phyloP scores from a whole-genome alignment of 2,113 vertebrate genomes.

The Eclectus roratus region DNA sequence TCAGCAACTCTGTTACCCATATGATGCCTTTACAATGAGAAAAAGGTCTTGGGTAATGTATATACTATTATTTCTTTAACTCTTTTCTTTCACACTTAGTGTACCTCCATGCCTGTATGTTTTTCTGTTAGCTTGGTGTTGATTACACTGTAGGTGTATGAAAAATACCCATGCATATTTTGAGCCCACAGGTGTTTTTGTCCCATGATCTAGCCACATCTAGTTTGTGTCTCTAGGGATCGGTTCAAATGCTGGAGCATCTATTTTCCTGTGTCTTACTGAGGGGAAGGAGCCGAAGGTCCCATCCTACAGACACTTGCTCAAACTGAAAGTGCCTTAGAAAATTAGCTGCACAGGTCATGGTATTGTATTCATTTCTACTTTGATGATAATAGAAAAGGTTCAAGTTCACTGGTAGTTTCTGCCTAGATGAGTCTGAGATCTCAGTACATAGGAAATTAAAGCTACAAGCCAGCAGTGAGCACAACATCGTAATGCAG shows the following conservation, averaged over 20 bases:
- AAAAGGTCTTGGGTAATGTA: not conserved
- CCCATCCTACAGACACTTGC: not conserved
- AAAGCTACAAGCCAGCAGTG: not conserved
- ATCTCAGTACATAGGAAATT: not conserved
- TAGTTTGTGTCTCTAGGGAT: not conserved
- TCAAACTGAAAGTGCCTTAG: not conserved
- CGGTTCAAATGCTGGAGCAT: accelerated
- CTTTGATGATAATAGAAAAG: not conserved
- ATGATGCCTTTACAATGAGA: not conserved
- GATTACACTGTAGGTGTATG: not conserved
- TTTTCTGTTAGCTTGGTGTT: not conserved
- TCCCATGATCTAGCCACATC: not conserved
- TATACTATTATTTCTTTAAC: not conserved
- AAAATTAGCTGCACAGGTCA: not conserved
- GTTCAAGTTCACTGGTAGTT: not conserved
- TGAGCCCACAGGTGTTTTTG: accelerated
- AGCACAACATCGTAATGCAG: not conserved
- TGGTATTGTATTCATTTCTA: not conserved
- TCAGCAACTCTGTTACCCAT: not conserved
- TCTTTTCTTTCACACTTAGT: not conserved
- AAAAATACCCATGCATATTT: accelerated
- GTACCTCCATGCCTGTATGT: not conserved
- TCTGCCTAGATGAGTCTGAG: not conserved
- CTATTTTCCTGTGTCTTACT: not conserved
- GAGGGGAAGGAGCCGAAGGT: not conserved